phyloP scores from a whole-genome alignment of 1,140 invertebrate species.

The Hylaeus anthracinus region DNA sequence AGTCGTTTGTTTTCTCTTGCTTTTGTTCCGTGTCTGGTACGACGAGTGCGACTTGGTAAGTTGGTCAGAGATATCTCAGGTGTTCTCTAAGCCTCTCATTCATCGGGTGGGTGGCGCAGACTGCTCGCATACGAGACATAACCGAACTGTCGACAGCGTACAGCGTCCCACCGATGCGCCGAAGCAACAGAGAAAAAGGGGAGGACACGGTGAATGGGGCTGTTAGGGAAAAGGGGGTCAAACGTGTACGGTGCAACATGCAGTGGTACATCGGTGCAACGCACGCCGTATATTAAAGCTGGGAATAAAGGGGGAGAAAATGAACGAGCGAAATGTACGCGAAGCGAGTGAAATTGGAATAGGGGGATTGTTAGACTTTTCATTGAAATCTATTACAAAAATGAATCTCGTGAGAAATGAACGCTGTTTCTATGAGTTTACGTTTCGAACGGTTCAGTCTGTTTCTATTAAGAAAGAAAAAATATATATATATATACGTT shows the following conservation, averaged over 20 bases:
- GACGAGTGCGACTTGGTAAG: constrained; percentile 23
- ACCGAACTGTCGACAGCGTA: constrained; percentile 6
- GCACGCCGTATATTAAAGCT: constrained; percentile 22
- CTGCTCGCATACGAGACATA: constrained; percentile 3
- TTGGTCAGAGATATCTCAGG: constrained; percentile 13
- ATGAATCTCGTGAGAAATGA: no score
- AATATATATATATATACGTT: no score
- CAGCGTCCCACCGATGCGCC: no score
- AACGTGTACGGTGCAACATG: constrained; percentile 23
- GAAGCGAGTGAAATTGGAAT: constrained; percentile 1
- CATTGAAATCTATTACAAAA: no score
- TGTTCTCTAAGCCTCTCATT: constrained; percentile 7
- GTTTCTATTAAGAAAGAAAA: no score
- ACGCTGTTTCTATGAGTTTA: no score
- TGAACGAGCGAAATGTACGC: constrained; percentile 4
- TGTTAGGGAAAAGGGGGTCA: constrained; percentile 44
- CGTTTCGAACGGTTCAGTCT: no score
- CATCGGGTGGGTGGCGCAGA: background rate
- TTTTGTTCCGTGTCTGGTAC: background rate
- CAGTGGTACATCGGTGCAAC: constrained; percentile 15
- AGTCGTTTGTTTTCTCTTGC: no score
- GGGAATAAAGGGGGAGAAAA: constrained; percentile 30
- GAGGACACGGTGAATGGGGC: constrained; percentile 31
- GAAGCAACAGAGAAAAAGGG: background rate
- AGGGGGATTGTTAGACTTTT: background rate